These are phyloP conservation scores for Gymnoscopelus microlampas DNA, from an alignment of 2,797 vertebrate genomes.

Conservation along the genomic window DNA sequence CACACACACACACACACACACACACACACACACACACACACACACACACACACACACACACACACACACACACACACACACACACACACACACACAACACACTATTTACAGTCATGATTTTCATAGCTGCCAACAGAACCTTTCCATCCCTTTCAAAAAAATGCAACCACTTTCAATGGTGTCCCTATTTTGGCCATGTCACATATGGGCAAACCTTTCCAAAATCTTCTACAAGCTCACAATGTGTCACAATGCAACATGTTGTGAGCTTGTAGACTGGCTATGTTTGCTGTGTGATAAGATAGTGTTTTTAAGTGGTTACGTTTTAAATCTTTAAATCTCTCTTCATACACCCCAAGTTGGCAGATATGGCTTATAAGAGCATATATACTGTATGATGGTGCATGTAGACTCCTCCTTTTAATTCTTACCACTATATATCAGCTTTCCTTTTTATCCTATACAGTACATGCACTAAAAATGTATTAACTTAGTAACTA, in stretches of 20 bases:
- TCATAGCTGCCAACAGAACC: slow-evolving; percentile 14
- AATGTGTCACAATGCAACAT: too few relatives aligned
- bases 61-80: too few relatives aligned
- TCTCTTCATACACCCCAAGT: not conserved
- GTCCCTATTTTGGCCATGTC: too few relatives aligned
- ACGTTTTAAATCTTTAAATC: not conserved
- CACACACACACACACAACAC: not conserved
- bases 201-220: too few relatives aligned
- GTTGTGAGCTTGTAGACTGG: too few relatives aligned
- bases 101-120: not conserved
- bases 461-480: too few relatives aligned
- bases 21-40: not conserved
- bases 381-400: too few relatives aligned
- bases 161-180: not conserved
- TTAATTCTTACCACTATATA: too few relatives aligned
- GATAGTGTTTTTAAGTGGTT: not conserved
- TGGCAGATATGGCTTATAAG: not conserved
- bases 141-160: not conserved
- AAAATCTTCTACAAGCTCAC: too few relatives aligned
- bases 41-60: too few relatives aligned
- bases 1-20: not conserved
- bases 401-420: too few relatives aligned
- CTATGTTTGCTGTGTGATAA: not conserved
- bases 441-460: too few relatives aligned
- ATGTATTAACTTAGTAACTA: not conserved